Conservation (phyloP, 2,113 vertebrate species). For the Tenrec ecaudatus region DNA sequence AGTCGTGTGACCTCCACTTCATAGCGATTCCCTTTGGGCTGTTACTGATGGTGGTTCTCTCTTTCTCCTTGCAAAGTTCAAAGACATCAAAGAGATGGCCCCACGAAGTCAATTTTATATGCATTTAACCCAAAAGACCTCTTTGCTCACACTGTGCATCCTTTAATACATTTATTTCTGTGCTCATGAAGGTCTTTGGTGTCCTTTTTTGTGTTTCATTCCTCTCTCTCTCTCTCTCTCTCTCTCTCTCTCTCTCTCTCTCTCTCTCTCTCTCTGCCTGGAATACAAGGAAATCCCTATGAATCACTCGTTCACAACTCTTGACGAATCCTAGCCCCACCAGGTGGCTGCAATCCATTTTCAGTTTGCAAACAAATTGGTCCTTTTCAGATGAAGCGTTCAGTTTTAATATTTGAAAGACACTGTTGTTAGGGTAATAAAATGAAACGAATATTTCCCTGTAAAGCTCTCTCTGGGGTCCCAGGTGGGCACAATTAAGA, state of each 20-base stretch:
- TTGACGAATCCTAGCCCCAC: neutral
- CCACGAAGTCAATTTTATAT: too few relatives aligned
- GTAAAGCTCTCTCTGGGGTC: neutral
- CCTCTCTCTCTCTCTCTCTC: neutral
- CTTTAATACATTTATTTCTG: constrained; percentile 52
- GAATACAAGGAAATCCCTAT: neutral
- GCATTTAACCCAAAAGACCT: neutral
- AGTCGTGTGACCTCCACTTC: too few relatives aligned
- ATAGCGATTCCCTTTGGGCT: too few relatives aligned
- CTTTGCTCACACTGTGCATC: neutral
- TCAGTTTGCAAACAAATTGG: neutral
- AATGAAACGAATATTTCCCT: neutral
- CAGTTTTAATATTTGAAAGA: too few relatives aligned
- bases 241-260: too few relatives aligned
- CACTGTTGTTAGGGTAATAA: neutral
- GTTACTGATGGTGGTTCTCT: too few relatives aligned
- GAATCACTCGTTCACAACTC: neutral
- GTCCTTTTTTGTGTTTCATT: neutral
- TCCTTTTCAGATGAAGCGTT: too few relatives aligned
- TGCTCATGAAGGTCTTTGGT: neutral
- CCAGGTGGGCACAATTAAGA: accelerated
- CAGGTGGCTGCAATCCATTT: too few relatives aligned
- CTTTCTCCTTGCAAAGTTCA: too few relatives aligned
- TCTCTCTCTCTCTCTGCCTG: neutral
- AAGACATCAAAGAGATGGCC: too few relatives aligned